These are phyloP conservation scores for Venusia cambrica DNA, from an alignment of 2,888 invertebrate genomes.

Conservation along the genomic window DNA sequence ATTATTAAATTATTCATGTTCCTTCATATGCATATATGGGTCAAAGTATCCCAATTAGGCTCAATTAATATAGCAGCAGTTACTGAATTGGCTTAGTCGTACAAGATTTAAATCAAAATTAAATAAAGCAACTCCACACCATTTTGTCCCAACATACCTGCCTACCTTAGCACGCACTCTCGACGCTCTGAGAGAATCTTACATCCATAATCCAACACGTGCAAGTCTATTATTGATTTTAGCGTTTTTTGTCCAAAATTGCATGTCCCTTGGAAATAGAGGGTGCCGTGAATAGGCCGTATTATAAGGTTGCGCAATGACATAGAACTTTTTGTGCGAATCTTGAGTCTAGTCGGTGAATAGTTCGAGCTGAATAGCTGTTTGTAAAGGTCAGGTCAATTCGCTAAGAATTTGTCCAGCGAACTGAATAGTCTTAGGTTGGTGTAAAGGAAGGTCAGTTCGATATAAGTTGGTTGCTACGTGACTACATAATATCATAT, in stretches of 20 bases:
- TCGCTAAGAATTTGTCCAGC: conserved; percentile 3
- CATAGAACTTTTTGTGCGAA: conserved; percentile 61
- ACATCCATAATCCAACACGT: conserved; percentile 81
- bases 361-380: conserved; percentile 54
- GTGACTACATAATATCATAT: no score
- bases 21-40: no score
- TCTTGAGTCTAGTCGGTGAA: conserved; percentile 43
- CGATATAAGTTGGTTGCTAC: no score
- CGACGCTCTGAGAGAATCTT: conserved; percentile 70
- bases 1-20: no score
- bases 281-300: conserved; percentile 73
- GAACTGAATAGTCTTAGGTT: conserved; percentile 5
- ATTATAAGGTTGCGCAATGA: conserved; percentile 78
- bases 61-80: no score
- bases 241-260: conserved; percentile 77
- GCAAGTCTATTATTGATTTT: conserved; percentile 80
- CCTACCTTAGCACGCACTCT: conserved; percentile 50
- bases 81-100: no score
- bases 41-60: no score
- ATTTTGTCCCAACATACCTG: conserved; percentile 58
- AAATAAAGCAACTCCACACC: conserved; percentile 39
- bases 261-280: conserved; percentile 72
- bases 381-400: conserved; percentile 30
- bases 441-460: no score
- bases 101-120: no score